Conservation (phyloP, 2,797 vertebrate species). For the Vipera latastei region DNA sequence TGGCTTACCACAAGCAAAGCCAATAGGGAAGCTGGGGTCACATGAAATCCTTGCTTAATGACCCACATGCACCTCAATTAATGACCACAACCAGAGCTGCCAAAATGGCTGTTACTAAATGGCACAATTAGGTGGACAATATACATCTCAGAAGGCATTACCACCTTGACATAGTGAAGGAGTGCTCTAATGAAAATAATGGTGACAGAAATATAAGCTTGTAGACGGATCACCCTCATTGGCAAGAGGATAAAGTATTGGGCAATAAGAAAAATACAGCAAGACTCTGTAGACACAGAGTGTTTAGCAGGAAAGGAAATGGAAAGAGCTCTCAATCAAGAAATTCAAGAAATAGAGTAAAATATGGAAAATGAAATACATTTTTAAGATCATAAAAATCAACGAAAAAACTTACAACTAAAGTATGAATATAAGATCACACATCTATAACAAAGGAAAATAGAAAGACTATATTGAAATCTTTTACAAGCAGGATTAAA, state of each 20-base stretch:
- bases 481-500: background rate
- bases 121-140: background rate
- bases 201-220: background rate
- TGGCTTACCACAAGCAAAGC: background rate
- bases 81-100: background rate
- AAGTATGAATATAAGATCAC: background rate
- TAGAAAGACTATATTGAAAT: background rate
- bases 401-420: background rate
- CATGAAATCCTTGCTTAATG: background rate
- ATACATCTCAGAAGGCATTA: background rate
- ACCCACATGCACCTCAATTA: background rate
- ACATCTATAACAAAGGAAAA: background rate
- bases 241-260: background rate
- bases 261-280: background rate
- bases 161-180: background rate
- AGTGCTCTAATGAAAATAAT: background rate
- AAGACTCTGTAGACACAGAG: background rate
- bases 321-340: background rate
- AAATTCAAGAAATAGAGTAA: background rate
- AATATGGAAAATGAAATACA: background rate
- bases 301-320: background rate
- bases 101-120: background rate
- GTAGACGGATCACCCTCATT: background rate
- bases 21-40: background rate
- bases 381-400: background rate